Evolutionary conservation across 2,888 invertebrate species (phyloP).

Genomic region (Portevinia maculata): DNA sequence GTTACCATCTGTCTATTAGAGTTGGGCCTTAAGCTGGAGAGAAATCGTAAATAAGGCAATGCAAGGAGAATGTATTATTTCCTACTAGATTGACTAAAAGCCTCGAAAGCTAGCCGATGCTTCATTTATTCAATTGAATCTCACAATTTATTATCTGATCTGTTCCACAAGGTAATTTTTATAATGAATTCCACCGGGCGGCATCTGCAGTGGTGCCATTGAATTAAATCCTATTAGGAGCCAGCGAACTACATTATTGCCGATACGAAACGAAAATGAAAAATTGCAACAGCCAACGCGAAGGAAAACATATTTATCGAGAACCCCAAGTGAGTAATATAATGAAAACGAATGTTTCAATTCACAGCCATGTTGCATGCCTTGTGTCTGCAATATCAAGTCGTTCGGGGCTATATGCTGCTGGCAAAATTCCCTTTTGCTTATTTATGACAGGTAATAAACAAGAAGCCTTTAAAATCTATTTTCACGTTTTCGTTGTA

Average conservation of each 20-base stretch:
- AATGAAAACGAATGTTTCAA: slow-evolving; percentile 64
- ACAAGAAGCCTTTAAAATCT: slow-evolving; percentile 62
- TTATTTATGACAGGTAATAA: slow-evolving; percentile 60
- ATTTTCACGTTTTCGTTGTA: slow-evolving; percentile 54
- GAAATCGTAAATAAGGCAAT: no score
- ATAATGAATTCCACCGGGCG: slow-evolving; percentile 35
- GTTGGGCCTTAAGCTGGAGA: no score
- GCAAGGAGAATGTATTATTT: neutral
- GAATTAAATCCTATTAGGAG: slow-evolving; percentile 1
- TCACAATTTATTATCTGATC: slow-evolving; percentile 45
- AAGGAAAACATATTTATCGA: slow-evolving; percentile 41
- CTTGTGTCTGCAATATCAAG: neutral
- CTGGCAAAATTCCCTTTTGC: neutral
- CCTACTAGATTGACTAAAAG: neutral
- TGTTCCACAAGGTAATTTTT: slow-evolving; percentile 42
- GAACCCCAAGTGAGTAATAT: slow-evolving; percentile 45
- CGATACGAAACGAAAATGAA: slow-evolving; percentile 38
- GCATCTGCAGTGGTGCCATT: neutral
- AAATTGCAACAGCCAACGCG: slow-evolving; percentile 32
- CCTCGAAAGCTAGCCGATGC: slow-evolving; percentile 11
- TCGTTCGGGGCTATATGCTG: no score
- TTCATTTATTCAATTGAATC: slow-evolving; percentile 58
- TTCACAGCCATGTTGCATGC: slow-evolving; percentile 27
- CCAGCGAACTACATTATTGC: neutral
- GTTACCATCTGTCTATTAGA: no score